A percentile compares a stretch with the other conserved stretches of the same genome.
Evolutionary conservation across 1,140 invertebrate species (phyloP).

Genomic region (Diorhabda elongata): DNA sequence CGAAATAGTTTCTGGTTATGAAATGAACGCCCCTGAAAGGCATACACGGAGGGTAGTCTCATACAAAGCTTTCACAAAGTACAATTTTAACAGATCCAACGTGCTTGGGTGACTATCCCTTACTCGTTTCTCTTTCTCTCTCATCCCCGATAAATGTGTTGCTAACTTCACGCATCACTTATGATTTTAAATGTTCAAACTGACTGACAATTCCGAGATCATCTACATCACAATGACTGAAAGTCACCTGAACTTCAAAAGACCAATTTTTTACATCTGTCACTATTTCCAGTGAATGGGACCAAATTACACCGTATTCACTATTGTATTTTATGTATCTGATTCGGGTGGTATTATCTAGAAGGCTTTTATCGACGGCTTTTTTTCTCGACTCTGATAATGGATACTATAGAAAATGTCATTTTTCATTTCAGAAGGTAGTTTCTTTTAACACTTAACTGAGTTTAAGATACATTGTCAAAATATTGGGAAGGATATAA

Average conservation of each 20-base stretch:
- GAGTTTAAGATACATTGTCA: neutral
- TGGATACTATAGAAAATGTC: slow-evolving; percentile 2
- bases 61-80: neutral
- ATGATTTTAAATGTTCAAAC: slow-evolving; percentile 34
- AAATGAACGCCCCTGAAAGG: neutral
- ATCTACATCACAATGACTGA: slow-evolving; percentile 34
- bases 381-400: slow-evolving; percentile 5
- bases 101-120: no score
- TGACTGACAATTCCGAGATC: slow-evolving; percentile 36
- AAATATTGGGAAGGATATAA: neutral
- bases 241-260: slow-evolving; percentile 33
- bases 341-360: slow-evolving; percentile 7
- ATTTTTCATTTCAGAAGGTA: neutral
- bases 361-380: slow-evolving; percentile 2
- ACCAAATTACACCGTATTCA: slow-evolving; percentile 21
- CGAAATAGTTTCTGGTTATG: no score
- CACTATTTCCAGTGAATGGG: slow-evolving; percentile 19
- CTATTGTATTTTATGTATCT: slow-evolving; percentile 21
- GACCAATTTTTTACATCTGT: slow-evolving; percentile 25
- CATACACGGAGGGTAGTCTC: neutral
- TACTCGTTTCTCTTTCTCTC: no score
- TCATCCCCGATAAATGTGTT: neutral
- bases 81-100: neutral
- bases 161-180: slow-evolving; percentile 36
- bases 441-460: neutral